Evolutionary conservation across 2,888 invertebrate species (phyloP).

Genomic region (Schrankia costaestrigalis): DNA sequence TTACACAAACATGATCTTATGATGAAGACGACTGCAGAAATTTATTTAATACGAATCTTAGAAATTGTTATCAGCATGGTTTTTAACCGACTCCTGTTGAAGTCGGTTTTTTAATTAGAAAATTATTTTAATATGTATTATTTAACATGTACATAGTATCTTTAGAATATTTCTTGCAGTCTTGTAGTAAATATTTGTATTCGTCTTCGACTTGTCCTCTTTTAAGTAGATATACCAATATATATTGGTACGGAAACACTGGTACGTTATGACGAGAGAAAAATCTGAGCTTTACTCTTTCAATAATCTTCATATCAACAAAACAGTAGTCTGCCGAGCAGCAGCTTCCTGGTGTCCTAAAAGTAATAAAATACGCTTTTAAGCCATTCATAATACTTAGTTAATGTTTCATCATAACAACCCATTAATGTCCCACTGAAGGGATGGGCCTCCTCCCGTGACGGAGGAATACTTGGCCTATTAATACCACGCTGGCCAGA

Average conservation of each 20-base stretch:
- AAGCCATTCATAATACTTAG: too few relatives aligned
- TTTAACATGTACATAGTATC: conserved; percentile 64
- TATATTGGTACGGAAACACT: conserved; percentile 73
- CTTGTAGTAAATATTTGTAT: conserved; percentile 68
- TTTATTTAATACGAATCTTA: too few relatives aligned
- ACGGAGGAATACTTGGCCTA: too few relatives aligned
- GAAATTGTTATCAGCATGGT: too few relatives aligned
- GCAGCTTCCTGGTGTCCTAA: conserved; percentile 72
- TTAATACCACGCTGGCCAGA: too few relatives aligned
- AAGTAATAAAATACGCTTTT: not conserved
- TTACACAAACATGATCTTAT: too few relatives aligned
- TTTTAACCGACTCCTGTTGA: too few relatives aligned
- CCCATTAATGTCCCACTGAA: too few relatives aligned
- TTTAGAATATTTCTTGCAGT: conserved; percentile 56
- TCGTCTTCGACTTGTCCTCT: conserved; percentile 65
- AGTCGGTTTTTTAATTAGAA: too few relatives aligned
- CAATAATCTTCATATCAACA: conserved; percentile 74
- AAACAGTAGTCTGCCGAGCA: conserved; percentile 74
- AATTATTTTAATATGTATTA: conserved; percentile 53
- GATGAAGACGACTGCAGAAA: too few relatives aligned
- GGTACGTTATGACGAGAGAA: conserved; percentile 73
- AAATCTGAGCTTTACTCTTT: conserved; percentile 67
- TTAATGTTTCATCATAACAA: too few relatives aligned
- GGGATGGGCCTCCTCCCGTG: too few relatives aligned
- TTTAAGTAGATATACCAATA: conserved; percentile 64